A percentile compares a stretch with the other conserved stretches of the same genome.
phyloP scores from a whole-genome alignment of 2,888 invertebrate genomes.

The Anthrax anthrax region DNA sequence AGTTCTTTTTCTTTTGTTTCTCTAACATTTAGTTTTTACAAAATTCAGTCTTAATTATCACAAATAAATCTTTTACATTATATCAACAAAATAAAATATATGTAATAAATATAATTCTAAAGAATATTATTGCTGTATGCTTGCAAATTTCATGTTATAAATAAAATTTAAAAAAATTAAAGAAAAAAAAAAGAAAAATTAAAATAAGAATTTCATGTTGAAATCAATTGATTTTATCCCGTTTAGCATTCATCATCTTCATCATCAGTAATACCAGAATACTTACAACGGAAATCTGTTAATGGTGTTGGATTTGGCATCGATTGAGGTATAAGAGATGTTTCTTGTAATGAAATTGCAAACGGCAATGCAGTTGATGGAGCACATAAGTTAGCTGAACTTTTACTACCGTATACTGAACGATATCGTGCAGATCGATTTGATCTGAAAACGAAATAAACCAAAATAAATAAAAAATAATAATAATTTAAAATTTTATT shows the following conservation, averaged over 20 bases:
- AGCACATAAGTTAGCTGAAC: constrained; percentile 55
- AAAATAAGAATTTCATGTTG: too few relatives aligned
- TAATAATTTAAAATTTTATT: not conserved
- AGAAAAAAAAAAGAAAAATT: too few relatives aligned
- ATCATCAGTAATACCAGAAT: constrained; percentile 29
- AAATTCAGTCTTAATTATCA: too few relatives aligned
- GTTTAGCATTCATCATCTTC: constrained; percentile 13
- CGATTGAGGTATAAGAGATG: constrained; percentile 34
- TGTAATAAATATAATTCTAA: too few relatives aligned
- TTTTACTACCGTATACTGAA: constrained; percentile 53
- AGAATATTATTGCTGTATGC: too few relatives aligned
- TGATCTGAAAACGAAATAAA: constrained; percentile 37
- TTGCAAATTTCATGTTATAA: too few relatives aligned
- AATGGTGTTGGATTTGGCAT: constrained; percentile 26
- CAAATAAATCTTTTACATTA: too few relatives aligned
- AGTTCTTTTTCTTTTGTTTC: too few relatives aligned
- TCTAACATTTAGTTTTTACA: too few relatives aligned
- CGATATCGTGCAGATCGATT: constrained; percentile 55
- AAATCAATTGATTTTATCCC: too few relatives aligned
- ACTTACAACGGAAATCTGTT: constrained; percentile 32
- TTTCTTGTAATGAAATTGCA: constrained; percentile 60
- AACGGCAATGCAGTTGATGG: constrained; percentile 52
- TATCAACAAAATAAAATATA: too few relatives aligned
- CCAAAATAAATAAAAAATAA: constrained; percentile 4
- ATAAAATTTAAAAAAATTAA: too few relatives aligned